Conservation (phyloP, 2,888 invertebrate genomes). For the Lasioglossum lativentre region DNA sequence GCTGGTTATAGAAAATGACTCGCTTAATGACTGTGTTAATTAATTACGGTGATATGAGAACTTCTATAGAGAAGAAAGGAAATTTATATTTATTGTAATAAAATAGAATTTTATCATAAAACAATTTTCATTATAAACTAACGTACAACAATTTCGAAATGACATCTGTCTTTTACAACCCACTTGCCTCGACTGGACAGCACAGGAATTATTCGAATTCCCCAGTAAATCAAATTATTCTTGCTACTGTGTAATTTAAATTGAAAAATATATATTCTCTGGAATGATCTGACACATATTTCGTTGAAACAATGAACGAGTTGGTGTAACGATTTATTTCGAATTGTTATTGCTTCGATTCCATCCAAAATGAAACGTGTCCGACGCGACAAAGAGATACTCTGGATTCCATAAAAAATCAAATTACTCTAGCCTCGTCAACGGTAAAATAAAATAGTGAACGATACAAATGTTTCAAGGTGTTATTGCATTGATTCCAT, state of each 20-base stretch:
- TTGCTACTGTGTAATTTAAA: background rate
- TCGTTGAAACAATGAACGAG: background rate
- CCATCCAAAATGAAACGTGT: background rate
- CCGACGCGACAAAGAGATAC: background rate
- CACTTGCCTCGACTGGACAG: rapidly evolving
- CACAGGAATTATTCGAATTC: background rate
- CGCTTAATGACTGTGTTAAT: too few species aligned
- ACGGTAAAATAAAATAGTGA: background rate
- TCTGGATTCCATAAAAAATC: background rate
- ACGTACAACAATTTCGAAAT: background rate
- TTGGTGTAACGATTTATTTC: background rate
- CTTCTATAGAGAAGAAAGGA: too few species aligned
- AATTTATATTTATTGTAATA: too few species aligned
- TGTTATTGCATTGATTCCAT: too few species aligned
- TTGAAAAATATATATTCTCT: background rate
- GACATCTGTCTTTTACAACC: background rate
- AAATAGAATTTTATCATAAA: background rate
- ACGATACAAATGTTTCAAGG: background rate
- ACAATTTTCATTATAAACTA: background rate
- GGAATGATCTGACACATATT: background rate
- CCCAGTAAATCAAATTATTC: background rate
- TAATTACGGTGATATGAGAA: too few species aligned
- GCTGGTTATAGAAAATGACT: too few species aligned
- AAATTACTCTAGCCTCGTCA: background rate
- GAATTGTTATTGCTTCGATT: background rate